Evolutionary conservation across 2,797 vertebrate genomes (phyloP).

Genomic region (Rhadinocentrus ornatus): DNA sequence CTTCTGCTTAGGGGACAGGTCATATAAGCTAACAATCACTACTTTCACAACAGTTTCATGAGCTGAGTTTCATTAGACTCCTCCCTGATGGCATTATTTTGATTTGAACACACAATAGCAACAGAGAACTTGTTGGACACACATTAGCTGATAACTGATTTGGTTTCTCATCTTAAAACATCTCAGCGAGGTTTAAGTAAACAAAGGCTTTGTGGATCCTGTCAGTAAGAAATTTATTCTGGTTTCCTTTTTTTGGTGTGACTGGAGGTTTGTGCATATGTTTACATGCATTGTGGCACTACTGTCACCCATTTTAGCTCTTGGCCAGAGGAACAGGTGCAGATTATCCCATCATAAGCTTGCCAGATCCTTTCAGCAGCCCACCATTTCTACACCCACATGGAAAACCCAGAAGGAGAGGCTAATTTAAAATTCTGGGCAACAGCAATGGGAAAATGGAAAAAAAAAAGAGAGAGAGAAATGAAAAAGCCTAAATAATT

Average conservation of each 20-base stretch:
- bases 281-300: conserved; percentile 45
- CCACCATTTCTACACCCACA: conserved; percentile 75
- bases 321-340: conserved; percentile 79
- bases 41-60: not conserved
- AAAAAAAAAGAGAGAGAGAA: conserved; percentile 13
- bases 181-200: too few species aligned
- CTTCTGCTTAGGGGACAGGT: not conserved
- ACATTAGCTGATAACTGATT: not conserved
- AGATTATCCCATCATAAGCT: conserved; percentile 77
- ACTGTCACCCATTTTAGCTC: conserved; percentile 73
- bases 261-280: conserved; percentile 37
- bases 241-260: conserved; percentile 9
- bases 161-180: not conserved
- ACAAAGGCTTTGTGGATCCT: not conserved
- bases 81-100: not conserved
- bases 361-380: conserved; percentile 76
- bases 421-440: conserved; percentile 76
- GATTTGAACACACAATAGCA: not conserved
- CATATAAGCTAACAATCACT: not conserved
- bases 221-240: not conserved
- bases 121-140: not conserved
- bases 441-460: conserved; percentile 56
- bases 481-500: conserved; percentile 24
- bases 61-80: not conserved
- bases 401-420: conserved; percentile 69